phyloP scores from a whole-genome alignment of 2,797 vertebrate genomes.

The Sebastes diploproa region DNA sequence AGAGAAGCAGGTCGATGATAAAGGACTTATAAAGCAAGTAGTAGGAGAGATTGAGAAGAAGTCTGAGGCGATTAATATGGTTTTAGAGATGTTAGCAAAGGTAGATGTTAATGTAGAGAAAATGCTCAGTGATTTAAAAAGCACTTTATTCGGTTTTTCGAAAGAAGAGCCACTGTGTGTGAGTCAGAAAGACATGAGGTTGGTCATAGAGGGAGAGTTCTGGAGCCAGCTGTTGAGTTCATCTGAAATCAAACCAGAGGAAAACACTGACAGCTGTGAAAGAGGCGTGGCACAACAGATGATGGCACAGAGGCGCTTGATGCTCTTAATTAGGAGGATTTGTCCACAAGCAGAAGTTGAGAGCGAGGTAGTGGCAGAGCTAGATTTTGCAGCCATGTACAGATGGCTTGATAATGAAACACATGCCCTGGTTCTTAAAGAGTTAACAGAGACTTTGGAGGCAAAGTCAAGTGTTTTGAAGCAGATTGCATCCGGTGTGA shows the following conservation, averaged over 20 bases:
- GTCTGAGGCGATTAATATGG: conserved; percentile 74
- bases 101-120: conserved; percentile 68
- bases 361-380: conserved; percentile 12
- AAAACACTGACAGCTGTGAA: conserved; percentile 32
- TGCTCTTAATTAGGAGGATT: conserved; percentile 59
- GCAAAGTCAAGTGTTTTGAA: conserved; percentile 68
- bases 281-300: conserved; percentile 61
- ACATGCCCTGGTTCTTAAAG: conserved; percentile 61
- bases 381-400: conserved; percentile 45
- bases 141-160: conserved; percentile 65
- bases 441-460: conserved; percentile 68
- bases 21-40: conserved; percentile 73
- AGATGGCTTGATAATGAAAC: conserved; percentile 69
- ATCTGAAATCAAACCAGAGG: conserved; percentile 27
- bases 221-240: conserved; percentile 72
- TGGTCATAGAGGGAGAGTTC: conserved; percentile 78
- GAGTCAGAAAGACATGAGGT: conserved; percentile 51
- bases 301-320: conserved; percentile 72
- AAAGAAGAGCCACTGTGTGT: conserved; percentile 47
- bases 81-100: conserved; percentile 76
- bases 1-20: conserved; percentile 59
- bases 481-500: conserved; percentile 59
- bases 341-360: conserved; percentile 37
- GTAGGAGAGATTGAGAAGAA: conserved; percentile 75
- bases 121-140: conserved; percentile 63